A percentile compares a stretch with the other conserved stretches of the same genome.
Evolutionary conservation across 2,888 invertebrate genomes (phyloP).

Genomic region (Diadegma fenestrale): DNA sequence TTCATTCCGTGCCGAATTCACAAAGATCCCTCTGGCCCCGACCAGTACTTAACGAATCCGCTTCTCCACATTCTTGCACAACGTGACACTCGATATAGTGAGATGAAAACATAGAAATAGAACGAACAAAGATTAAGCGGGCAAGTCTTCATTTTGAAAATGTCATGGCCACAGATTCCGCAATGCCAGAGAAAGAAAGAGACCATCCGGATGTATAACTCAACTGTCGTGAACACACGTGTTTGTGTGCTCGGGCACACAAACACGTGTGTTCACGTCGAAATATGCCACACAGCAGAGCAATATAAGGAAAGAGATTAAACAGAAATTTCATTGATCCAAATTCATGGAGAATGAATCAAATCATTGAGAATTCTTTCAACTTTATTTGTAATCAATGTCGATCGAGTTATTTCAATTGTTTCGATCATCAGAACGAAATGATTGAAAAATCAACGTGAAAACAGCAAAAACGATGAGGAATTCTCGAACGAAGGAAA

Average conservation of each 20-base stretch:
- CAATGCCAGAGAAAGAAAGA: constrained; percentile 24
- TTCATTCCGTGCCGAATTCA: constrained; percentile 63
- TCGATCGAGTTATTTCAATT: neutral
- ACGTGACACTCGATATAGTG: constrained; percentile 24
- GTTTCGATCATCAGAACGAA: neutral
- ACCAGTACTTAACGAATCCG: constrained; percentile 58
- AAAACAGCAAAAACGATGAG: neutral
- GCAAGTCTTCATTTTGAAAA: constrained; percentile 56
- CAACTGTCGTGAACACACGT: too few species aligned
- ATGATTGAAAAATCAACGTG: neutral
- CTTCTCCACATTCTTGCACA: constrained; percentile 42
- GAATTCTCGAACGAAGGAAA: neutral
- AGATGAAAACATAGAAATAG: constrained; percentile 25
- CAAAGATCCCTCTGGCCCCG: constrained; percentile 53
- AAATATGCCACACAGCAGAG: neutral
- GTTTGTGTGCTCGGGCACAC: constrained; percentile 1
- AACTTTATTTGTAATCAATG: neutral
- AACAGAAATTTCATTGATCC: constrained; percentile 40
- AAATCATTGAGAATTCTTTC: neutral
- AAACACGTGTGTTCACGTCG: neutral
- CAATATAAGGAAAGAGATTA: constrained; percentile 30
- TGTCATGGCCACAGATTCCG: constrained; percentile 59
- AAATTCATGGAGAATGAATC: too few species aligned
- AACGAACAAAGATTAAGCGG: constrained; percentile 57
- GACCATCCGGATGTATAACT: constrained; percentile 56